Base-by-base conservation (phyloP, 2,113 vertebrate genomes). In the Albula goreensis region DNA sequence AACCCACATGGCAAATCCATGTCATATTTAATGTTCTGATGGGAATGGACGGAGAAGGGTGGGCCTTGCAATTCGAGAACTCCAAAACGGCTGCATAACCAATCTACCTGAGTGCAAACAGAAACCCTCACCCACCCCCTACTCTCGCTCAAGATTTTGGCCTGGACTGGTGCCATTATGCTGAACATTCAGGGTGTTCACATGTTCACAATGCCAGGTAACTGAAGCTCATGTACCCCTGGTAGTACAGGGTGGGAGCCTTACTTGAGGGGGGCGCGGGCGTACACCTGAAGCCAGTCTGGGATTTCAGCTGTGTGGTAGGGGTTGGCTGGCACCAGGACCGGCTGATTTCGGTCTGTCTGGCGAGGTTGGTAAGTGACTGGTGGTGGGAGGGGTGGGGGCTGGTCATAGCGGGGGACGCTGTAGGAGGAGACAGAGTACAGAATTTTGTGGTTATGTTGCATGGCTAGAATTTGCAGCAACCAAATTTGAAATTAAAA, bases 231-330 rank as follows among this genome's bases (percentile, higher is more conserved):
- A 13, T 80, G 17, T 8, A 80, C 4, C 50, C 15, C 10, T 52
- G 50, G 11, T 13, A 49, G 11, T 12, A 49, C 10, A 81, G 1
- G 50, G 3, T 11, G 13, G 25, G 86, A 74, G 81, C 10, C 96
- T 96, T 90, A 99, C 98, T 99, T 99, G 31, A 99, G 96, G 2
- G 98, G 98, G 50, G 98, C 98, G 53, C 98, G 96, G 91, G 98
- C 98, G 9, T 99, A 99, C 87, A 99, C 98, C 95, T 99, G 98
- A 90, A 99, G 96, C 98, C 98, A 99, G 94, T 99, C 98, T 0
- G 98, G 98, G 90, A 99, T 98, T 92, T 99, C 98, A 0, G 98
- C 98, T 0, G 97, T 97, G 94, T 99, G 98, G 93, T 99, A 99
- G 0, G 98, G 98, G 93, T 99, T 99, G 2, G 98, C 98, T 81